Evolutionary conservation across 2,113 vertebrate species (phyloP), one percentile per base, ranked within the genome.

Genomic region (Ctenodactylus gundi): DNA sequence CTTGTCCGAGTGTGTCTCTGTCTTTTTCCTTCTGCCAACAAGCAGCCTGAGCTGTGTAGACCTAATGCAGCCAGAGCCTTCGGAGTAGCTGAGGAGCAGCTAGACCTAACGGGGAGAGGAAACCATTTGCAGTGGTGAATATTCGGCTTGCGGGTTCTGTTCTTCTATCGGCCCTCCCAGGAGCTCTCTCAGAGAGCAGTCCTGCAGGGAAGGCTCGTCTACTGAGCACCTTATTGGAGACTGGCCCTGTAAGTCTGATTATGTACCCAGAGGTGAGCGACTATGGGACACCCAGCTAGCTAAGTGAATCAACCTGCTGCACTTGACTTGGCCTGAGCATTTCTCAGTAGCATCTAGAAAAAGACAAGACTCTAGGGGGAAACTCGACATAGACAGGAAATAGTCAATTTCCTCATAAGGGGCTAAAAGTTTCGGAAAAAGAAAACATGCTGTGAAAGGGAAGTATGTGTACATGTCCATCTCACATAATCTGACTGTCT

Each of bases 201-300:
- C 97, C 96, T 97, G 92, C 96, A 92, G 94, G 94, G 90, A 96
- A 97, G 96, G 77, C 95, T 97, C 96, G 97, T 97, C 97, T 96
- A 95, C 96, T 96, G 93, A 98, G 96, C 97, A 97, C 94, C 97
- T 98, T 98, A 97, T 97, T 98, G 98, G 90, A 94, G 97, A 89
- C 95, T 96, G 97, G 97, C 98, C 93, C 96, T 97, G 97, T 97
- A 98, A 97, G 96, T 65, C 97, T 98, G 98, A 98, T 97, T 98
- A 96, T 5, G 0, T 96, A 94, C 96, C 96, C 96, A 97, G 93
- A 98, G 97, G 93, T 98, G 95, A 87, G 94, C 94, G 10, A 9
- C 95, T 93, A 96, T 95, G 97, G 97, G 95, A 96, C n/a, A n/a
- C 96, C 94, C 82, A 90, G 96, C 85, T 58, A 96, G 97, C 87